Percentiles rank a stretch among this genome's conserved stretches.
Conservation (phyloP, 2,797 vertebrate genomes). For the Dallia pectoralis region DNA sequence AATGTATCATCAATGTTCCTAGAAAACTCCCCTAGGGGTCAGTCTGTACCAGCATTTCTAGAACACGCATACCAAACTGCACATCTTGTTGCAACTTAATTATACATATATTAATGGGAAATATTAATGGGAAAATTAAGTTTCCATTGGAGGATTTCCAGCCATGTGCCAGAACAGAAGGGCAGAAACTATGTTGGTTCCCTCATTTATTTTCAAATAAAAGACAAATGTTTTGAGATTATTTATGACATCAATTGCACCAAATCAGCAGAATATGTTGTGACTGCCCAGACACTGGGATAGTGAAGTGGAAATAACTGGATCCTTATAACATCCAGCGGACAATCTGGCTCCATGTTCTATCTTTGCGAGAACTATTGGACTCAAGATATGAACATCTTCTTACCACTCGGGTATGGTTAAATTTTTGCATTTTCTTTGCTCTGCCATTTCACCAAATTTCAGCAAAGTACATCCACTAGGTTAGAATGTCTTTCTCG, state of each 20-base stretch:
- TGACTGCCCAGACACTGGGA: too few relatives aligned
- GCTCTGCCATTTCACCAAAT: conserved; percentile 16
- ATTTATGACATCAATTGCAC: too few relatives aligned
- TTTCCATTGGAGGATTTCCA: conserved; percentile 39
- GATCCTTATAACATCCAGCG: too few relatives aligned
- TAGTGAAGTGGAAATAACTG: too few relatives aligned
- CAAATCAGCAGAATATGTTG: too few relatives aligned
- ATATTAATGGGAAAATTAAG: not conserved
- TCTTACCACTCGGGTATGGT: conserved; percentile 37
- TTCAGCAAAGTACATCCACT: not conserved
- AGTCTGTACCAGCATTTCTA: not conserved
- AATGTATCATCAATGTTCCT: not conserved
- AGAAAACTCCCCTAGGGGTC: conserved; percentile 42
- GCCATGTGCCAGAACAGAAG: conserved; percentile 24
- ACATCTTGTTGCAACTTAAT: not conserved
- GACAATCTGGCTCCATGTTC: too few relatives aligned
- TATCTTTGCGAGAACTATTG: too few relatives aligned
- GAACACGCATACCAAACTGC: not conserved
- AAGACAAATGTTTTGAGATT: too few relatives aligned
- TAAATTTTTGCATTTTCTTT: conserved; percentile 37
- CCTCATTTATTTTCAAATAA: too few relatives aligned
- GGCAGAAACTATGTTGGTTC: too few relatives aligned
- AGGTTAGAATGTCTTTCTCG: too few relatives aligned
- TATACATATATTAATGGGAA: not conserved
- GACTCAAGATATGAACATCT: conserved; percentile 21